Evolutionary conservation across 2,113 vertebrate genomes (phyloP), one percentile per base, ranked within the genome.

Genomic region (Monarcha castaneiventris): DNA sequence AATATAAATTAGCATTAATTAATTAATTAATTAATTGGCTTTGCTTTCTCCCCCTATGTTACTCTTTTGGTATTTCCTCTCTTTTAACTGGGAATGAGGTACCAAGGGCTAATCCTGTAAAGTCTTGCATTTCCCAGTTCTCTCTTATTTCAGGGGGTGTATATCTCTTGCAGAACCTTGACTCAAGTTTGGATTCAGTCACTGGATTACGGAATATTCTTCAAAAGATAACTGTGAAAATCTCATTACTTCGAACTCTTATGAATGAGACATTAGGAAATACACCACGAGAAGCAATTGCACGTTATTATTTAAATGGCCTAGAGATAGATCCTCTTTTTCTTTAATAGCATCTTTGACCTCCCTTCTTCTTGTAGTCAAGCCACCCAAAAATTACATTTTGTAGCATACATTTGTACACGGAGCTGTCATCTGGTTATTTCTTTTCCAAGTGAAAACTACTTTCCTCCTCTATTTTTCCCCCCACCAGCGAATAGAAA

Each of bases 391-490:
- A 87, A 96, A 80, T 63, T 89, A 58, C 88, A 56, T 48, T 93
- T 77, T 51, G 51, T 51, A 75, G 25, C 55, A 29, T 56, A 85
- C 51, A 79, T 89, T 66, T 93, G 37, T 83, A 74, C 59, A 26
- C 17, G 46, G 39, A 6, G 1, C 74, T 93, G 35, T 87, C 87
- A 67, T 85, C 94, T 95, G 25, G 27, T 87, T 90, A 85, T 96
- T 92, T 84, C 85, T 80, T 90, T 92, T 91, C 46, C 48, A 84
- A 85, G 25, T 77, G 56, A 83, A 95, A 96, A 84, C 37, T 25
- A 29, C 58, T 85, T 89, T 85, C 41, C 27, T 83, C 11, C 33
- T 46, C 30, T 73, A 89, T 23, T 17, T 18, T 23, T 1, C 2
- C 16, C 13, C 29, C 30, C 5, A 6, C 27, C 20, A 55, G 39